Percentiles rank a stretch among this genome's conserved stretches.
Conservation (phyloP, 2,797 vertebrate species). For the Brachyalestes nurse region DNA sequence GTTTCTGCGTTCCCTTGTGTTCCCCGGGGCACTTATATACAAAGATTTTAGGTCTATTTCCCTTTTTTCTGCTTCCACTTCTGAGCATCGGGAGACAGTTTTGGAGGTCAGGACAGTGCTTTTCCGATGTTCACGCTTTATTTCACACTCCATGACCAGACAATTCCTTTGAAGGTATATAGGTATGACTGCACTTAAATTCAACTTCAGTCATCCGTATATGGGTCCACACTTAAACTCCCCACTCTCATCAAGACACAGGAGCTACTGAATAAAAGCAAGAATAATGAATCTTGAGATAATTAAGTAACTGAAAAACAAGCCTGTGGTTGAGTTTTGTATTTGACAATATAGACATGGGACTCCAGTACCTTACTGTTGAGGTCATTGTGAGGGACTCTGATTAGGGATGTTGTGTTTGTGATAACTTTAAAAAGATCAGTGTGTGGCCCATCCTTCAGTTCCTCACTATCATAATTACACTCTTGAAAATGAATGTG, state of each 20-base stretch:
- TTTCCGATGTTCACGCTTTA: neutral
- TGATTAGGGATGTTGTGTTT: too few species aligned
- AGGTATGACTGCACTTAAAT: neutral
- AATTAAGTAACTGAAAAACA: too few species aligned
- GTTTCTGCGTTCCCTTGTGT: neutral
- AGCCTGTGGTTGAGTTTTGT: too few species aligned
- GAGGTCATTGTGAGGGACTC: too few species aligned
- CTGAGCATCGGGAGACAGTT: neutral
- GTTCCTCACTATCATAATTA: neutral
- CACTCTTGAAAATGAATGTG: neutral
- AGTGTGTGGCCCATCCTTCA: neutral
- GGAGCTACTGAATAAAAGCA: too few species aligned
- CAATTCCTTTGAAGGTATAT: neutral
- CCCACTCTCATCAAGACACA: too few species aligned
- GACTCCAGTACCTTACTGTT: too few species aligned
- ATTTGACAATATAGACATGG: too few species aligned
- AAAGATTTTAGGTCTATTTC: neutral
- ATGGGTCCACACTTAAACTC: neutral
- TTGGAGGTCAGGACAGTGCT: neutral
- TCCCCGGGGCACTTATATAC: neutral
- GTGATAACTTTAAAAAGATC: neutral
- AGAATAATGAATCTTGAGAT: too few species aligned
- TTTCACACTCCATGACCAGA: neutral
- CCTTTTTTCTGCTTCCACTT: neutral
- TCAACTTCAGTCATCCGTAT: neutral